phyloP scores from a whole-genome alignment of 2,888 invertebrate species.

The Apodemia zela region DNA sequence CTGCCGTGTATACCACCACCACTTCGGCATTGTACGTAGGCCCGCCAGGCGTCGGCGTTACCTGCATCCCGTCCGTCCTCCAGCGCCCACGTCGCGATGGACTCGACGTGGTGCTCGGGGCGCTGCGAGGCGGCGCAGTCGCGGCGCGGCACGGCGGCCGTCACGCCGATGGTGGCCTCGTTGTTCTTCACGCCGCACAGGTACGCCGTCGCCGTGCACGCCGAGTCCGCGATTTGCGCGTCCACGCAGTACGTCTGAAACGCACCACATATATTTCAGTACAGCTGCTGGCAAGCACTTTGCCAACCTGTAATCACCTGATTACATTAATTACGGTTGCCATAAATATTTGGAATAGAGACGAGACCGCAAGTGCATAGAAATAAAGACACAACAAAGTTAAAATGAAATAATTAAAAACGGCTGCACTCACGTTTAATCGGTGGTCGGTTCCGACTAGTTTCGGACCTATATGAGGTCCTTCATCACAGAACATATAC shows the following conservation, averaged over 20 bases:
- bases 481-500: too few relatives aligned
- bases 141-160: constrained; percentile 77
- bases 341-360: too few relatives aligned
- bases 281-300: neutral
- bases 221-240: constrained; percentile 85
- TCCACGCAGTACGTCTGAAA: constrained; percentile 79
- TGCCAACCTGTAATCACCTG: too few relatives aligned
- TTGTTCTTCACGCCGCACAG: constrained; percentile 84
- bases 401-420: too few relatives aligned
- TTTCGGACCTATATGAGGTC: too few relatives aligned
- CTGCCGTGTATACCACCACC: too few relatives aligned
- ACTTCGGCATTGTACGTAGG: too few relatives aligned
- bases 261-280: neutral
- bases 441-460: too few relatives aligned
- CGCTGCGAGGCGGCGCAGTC: constrained; percentile 81
- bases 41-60: constrained; percentile 22
- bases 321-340: too few relatives aligned
- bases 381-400: too few relatives aligned
- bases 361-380: too few relatives aligned
- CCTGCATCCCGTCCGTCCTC: constrained; percentile 64
- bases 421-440: too few relatives aligned
- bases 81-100: constrained; percentile 76
- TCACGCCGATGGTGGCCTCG: constrained; percentile 83
- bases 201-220: constrained; percentile 85
- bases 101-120: constrained; percentile 78